These are phyloP conservation scores for Lepidothrix coronata DNA, from an alignment of 2,113 vertebrate species.

Conservation along the genomic window DNA sequence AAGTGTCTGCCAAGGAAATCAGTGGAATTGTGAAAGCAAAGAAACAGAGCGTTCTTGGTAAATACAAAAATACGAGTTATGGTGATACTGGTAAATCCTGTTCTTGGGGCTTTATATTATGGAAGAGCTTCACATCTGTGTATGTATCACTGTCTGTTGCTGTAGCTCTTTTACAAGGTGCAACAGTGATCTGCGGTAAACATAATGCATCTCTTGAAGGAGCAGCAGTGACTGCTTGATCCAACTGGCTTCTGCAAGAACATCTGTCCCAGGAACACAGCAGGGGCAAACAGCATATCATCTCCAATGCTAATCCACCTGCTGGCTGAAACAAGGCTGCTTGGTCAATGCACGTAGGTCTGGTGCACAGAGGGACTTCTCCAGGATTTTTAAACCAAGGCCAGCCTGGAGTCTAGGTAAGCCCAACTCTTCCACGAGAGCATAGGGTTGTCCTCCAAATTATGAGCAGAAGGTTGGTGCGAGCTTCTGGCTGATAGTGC, in stretches of 20 bases:
- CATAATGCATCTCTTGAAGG: neutral
- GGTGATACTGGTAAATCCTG: neutral
- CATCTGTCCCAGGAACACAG: neutral
- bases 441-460: neutral
- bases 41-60: neutral
- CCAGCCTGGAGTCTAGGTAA: neutral
- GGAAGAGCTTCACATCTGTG: neutral
- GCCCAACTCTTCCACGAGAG: neutral
- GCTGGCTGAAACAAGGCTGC: neutral
- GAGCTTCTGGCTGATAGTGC: neutral
- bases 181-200: accelerated
- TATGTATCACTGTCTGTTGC: neutral
- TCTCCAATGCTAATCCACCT: neutral
- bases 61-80: neutral
- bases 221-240: neutral
- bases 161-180: neutral
- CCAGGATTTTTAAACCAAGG: neutral
- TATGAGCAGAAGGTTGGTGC: neutral
- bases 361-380: neutral
- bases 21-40: neutral
- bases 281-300: accelerated
- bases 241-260: neutral
- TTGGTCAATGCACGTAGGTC: accelerated
- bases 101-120: neutral
- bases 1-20: neutral